A percentile compares a stretch with the other conserved stretches of the same genome.
Evolutionary conservation across 1,140 invertebrate species (phyloP).

Genomic region (Procambarus virginalis): DNA sequence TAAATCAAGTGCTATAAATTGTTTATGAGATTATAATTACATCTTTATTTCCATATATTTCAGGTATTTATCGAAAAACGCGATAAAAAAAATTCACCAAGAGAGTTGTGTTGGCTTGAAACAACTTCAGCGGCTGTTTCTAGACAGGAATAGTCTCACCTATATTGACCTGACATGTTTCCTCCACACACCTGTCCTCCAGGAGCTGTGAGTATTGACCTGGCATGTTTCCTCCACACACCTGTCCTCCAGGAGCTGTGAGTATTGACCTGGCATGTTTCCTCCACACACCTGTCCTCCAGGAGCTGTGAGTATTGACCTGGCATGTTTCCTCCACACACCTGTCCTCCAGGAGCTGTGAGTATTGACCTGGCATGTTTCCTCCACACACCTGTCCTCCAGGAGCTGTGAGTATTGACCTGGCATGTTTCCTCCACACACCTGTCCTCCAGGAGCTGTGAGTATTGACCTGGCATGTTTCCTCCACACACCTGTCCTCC

Average conservation of each 20-base stretch:
- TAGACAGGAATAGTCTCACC: background rate
- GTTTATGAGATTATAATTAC: no score
- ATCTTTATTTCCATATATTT: background rate
- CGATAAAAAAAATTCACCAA: background rate
- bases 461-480: no score
- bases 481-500: no score
- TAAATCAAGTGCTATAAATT: no score
- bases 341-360: background rate
- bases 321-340: background rate
- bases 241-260: background rate
- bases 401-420: no score
- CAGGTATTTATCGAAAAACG: slow-evolving; percentile 3
- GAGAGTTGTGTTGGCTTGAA: background rate
- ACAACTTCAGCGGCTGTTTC: background rate
- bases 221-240: background rate
- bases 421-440: no score
- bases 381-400: no score
- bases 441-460: no score
- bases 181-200: background rate
- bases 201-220: slow-evolving; percentile 14
- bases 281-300: background rate
- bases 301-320: slow-evolving; percentile 14
- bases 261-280: slow-evolving; percentile 3
- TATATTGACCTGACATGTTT: background rate
- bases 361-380: background rate